Percentiles rank a stretch among this genome's conserved stretches.
These are phyloP conservation scores for Cyrtorhinus lividipennis DNA, from an alignment of 1,140 invertebrate genomes.

Conservation along the genomic window DNA sequence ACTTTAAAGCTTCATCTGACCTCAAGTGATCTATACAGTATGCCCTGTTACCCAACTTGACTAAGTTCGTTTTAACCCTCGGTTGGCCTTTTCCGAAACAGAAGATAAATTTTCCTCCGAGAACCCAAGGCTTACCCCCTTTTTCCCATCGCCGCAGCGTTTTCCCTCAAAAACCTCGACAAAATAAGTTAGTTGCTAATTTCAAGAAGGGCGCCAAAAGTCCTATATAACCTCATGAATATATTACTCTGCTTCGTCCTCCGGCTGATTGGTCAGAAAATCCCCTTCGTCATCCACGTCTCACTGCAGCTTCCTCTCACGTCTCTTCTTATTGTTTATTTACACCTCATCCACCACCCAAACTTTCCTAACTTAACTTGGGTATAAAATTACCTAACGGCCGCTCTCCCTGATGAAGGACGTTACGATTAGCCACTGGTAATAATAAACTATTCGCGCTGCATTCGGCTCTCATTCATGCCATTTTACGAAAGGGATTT, in stretches of 20 bases:
- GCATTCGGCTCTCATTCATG: neutral
- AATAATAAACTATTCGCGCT: neutral
- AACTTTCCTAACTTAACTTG: neutral
- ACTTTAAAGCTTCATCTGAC: too few relatives aligned
- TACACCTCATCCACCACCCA: neutral
- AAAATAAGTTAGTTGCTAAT: neutral
- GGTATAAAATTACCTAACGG: neutral
- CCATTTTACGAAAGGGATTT: neutral
- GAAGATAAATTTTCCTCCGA: neutral
- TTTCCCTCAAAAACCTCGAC: too few relatives aligned
- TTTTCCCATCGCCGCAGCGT: too few relatives aligned
- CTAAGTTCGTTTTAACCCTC: neutral
- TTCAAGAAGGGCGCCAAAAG: neutral
- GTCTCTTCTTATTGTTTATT: neutral
- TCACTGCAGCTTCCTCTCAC: neutral
- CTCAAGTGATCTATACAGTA: too few relatives aligned
- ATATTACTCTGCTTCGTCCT: neutral
- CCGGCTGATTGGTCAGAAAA: neutral
- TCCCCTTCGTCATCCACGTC: neutral
- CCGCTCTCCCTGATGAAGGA: too few relatives aligned
- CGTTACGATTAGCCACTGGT: neutral
- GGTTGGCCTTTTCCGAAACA: neutral
- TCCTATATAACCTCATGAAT: neutral
- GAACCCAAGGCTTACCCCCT: neutral
- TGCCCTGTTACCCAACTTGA: neutral